Percentiles rank a stretch among this genome's conserved stretches.
phyloP scores from a whole-genome alignment of 2,888 invertebrate species.

The Melikaiella ostensackeni region DNA sequence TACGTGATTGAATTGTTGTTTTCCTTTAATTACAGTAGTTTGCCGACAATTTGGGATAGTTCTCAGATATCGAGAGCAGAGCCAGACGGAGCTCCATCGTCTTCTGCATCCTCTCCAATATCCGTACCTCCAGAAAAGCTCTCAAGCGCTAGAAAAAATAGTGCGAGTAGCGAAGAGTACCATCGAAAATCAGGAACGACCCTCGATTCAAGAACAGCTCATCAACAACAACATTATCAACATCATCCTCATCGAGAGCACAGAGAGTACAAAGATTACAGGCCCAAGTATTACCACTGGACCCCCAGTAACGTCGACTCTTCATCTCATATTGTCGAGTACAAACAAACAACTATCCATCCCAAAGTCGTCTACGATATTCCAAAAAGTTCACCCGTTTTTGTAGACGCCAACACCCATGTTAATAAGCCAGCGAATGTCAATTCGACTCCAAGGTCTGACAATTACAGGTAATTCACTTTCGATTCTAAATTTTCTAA shows the following conservation, averaged over 20 bases:
- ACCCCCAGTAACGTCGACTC: constrained; percentile 59
- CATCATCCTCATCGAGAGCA: constrained; percentile 78
- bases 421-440: constrained; percentile 60
- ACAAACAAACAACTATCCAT: constrained; percentile 78
- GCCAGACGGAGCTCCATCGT: constrained; percentile 86
- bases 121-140: constrained; percentile 66
- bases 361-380: constrained; percentile 81
- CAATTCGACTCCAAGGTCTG: constrained; percentile 75
- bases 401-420: constrained; percentile 65
- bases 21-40: constrained; percentile 57
- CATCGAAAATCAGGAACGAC: constrained; percentile 63
- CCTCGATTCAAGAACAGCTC: constrained; percentile 69
- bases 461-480: constrained; percentile 82
- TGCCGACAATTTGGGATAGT: constrained; percentile 66
- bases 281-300: constrained; percentile 71
- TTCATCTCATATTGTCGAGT: constrained; percentile 59
- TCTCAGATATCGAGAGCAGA: constrained; percentile 81
- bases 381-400: constrained; percentile 76
- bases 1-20: neutral
- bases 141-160: constrained; percentile 58
- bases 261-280: constrained; percentile 79
- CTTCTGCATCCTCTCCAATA: constrained; percentile 79
- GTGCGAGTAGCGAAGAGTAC: constrained; percentile 65
- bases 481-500: neutral
- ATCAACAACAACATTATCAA: constrained; percentile 75